Percentiles rank a stretch among this genome's conserved stretches.
Evolutionary conservation across 2,797 vertebrate species (phyloP).

Genomic region (Ataeniobius toweri): DNA sequence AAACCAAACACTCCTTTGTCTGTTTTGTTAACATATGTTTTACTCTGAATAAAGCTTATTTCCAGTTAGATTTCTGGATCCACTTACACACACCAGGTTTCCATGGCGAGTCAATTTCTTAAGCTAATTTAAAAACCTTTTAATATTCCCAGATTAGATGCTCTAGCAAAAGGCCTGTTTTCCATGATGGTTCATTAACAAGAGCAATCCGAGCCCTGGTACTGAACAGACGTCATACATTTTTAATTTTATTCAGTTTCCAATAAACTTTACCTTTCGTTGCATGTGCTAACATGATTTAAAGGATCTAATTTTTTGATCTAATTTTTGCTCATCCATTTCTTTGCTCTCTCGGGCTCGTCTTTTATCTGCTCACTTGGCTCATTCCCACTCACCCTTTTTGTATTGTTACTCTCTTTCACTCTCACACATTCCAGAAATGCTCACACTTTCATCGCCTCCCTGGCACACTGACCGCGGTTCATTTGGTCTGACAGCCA

Average conservation of each 20-base stretch:
- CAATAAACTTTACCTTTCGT: constrained; percentile 29
- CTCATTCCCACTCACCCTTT: constrained; percentile 51
- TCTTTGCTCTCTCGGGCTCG: constrained; percentile 31
- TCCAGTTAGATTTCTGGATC: background rate
- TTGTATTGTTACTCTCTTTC: constrained; percentile 47
- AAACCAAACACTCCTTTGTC: constrained; percentile 2
- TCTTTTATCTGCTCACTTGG: constrained; percentile 58
- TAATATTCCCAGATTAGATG: constrained; percentile 2
- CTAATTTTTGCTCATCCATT: constrained; percentile 17
- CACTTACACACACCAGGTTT: background rate
- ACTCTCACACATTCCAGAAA: constrained; percentile 49
- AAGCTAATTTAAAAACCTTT: constrained; percentile 15
- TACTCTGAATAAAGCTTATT: constrained; percentile 28
- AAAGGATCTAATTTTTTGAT: constrained; percentile 48
- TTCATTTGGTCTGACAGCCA: constrained; percentile 50
- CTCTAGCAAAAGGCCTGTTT: background rate
- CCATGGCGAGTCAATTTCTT: constrained; percentile 7
- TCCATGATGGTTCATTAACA: background rate
- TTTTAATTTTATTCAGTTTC: constrained; percentile 3
- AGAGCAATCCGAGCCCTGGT: background rate
- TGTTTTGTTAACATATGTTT: background rate
- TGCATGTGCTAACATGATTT: constrained; percentile 34
- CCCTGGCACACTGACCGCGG: constrained; percentile 70
- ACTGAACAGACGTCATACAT: background rate
- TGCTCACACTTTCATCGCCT: constrained; percentile 32